Conservation (phyloP, 2,113 vertebrate genomes). For the Dicaeum eximium region DNA sequence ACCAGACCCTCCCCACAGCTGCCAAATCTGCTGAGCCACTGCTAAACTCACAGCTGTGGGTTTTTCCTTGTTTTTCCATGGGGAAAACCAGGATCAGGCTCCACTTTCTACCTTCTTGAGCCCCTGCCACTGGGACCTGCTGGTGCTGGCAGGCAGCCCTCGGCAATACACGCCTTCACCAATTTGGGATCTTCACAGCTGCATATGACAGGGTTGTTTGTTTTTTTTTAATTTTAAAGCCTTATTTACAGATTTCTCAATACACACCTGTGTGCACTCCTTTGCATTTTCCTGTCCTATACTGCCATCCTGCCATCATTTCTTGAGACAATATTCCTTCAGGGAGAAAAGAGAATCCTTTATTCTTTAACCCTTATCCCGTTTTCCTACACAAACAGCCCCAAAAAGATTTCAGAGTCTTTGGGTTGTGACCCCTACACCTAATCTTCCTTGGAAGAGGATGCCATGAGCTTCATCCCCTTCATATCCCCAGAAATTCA, state of each 20-base stretch:
- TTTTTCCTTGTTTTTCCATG: background rate
- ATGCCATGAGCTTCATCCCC: background rate
- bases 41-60: background rate
- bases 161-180: fast-evolving
- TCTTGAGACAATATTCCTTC: background rate
- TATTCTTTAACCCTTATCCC: too few relatives aligned
- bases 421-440: fast-evolving
- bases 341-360: background rate
- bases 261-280: background rate
- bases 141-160: background rate
- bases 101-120: background rate
- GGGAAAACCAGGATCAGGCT: background rate
- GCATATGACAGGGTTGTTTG: background rate
- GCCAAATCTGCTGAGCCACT: fast-evolving
- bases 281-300: background rate
- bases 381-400: background rate
- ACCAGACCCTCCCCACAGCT: background rate
- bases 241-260: background rate
- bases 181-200: background rate
- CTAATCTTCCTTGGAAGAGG: background rate
- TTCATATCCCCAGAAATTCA: background rate
- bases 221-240: background rate
- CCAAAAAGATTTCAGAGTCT: background rate
- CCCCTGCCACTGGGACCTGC: too few relatives aligned
- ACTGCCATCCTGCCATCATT: background rate